These are phyloP conservation scores for Mnemiopsis leidyi DNA, from an alignment of 37 sponge, comb jelly and placozoan genomes.

Conservation along the genomic window DNA sequence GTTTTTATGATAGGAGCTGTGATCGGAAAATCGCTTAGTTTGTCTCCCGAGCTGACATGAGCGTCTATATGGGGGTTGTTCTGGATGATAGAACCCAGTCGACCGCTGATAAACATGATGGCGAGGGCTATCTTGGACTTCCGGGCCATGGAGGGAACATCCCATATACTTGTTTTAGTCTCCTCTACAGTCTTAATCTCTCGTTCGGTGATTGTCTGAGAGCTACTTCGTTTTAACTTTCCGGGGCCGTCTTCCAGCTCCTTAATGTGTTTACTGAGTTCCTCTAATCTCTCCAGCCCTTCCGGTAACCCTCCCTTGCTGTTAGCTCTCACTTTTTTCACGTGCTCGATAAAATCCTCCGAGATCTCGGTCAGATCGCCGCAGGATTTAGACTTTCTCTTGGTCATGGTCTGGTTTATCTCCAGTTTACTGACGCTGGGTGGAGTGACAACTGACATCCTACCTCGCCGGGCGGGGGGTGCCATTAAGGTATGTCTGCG, in stretches of 20 bases:
- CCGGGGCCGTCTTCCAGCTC: neutral
- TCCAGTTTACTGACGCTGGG: slow-evolving; percentile 18
- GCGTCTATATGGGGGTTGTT: neutral
- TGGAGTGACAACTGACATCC: slow-evolving; percentile 36
- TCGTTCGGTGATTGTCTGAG: slow-evolving; percentile 22
- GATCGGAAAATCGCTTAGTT: neutral
- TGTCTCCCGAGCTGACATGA: neutral
- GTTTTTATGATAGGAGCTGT: neutral
- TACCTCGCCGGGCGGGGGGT: neutral
- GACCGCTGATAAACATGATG: neutral
- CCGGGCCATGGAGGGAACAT: neutral
- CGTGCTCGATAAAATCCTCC: slow-evolving; percentile 17
- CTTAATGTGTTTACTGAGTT: neutral
- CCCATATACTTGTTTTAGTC: neutral
- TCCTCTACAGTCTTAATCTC: slow-evolving; percentile 9
- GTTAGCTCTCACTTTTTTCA: neutral
- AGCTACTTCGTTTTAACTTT: neutral
- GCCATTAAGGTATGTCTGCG: neutral
- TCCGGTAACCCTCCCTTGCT: neutral
- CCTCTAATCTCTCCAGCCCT: neutral
- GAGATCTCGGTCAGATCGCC: slow-evolving; percentile 30
- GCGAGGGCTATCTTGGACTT: slow-evolving; percentile 5
- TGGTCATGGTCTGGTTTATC: neutral
- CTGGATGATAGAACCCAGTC: neutral
- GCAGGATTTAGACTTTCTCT: neutral